These are phyloP conservation scores for Artibeus jamaicensis DNA, from an alignment of 2,797 vertebrate genomes.

Conservation along the genomic window DNA sequence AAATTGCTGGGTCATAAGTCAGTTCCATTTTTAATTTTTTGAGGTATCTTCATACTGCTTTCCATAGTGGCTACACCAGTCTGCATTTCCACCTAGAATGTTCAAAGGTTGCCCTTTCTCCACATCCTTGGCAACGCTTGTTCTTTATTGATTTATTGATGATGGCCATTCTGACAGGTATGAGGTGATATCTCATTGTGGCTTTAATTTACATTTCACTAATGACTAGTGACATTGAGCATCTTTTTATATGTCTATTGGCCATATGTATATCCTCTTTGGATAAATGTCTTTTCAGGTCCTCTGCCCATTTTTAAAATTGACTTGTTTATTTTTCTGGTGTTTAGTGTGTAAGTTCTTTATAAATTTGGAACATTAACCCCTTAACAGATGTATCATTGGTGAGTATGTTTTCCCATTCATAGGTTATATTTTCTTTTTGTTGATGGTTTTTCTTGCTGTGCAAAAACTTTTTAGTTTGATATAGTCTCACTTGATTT, in stretches of 20 bases:
- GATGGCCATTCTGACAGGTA: not conserved
- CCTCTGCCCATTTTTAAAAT: not conserved
- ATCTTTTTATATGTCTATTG: not conserved
- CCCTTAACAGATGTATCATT: not conserved
- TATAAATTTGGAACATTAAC: not conserved
- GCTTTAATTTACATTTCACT: not conserved
- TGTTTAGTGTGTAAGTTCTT: not conserved
- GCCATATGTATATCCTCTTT: not conserved
- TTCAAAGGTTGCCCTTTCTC: not conserved
- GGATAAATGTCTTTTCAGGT: not conserved
- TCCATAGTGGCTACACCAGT: not conserved
- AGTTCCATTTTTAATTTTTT: not conserved
- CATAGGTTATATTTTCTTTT: not conserved
- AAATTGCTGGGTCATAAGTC: not conserved
- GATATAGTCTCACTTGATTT: not conserved
- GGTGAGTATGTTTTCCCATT: not conserved
- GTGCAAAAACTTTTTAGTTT: not conserved
- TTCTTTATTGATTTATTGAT: not conserved
- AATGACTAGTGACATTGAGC: not conserved
- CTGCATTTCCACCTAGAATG: not conserved
- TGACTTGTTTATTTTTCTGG: not conserved
- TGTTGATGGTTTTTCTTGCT: not conserved
- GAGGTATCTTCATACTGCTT: not conserved
- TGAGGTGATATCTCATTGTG: not conserved
- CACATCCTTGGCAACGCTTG: not conserved